A percentile compares a stretch with the other conserved stretches of the same genome.
phyloP scores from a whole-genome alignment of 2,797 vertebrate species.

The Delichon dasypus region DNA sequence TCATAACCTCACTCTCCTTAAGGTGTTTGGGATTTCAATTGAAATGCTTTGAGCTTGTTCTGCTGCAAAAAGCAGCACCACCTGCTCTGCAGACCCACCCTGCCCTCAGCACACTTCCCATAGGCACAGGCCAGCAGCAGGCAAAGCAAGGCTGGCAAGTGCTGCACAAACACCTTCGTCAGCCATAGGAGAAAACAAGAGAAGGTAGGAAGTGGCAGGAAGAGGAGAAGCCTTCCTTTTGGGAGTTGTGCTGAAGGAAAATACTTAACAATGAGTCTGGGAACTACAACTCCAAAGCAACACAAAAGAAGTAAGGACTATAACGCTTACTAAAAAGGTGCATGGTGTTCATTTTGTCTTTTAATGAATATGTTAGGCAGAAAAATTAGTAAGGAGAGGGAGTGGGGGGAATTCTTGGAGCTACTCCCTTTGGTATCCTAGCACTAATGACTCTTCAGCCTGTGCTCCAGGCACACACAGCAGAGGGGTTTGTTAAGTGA shows the following conservation, averaged over 20 bases:
- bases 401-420: neutral
- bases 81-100: neutral
- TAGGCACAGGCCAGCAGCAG: neutral
- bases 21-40: neutral
- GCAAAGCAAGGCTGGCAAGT: neutral
- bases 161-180: neutral
- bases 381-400: neutral
- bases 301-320: neutral
- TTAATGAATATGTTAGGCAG: neutral
- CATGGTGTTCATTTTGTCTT: neutral
- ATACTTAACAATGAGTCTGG: neutral
- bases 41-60: neutral
- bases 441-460: neutral
- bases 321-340: neutral
- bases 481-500: rapidly evolving
- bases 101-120: neutral
- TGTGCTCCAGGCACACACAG: neutral
- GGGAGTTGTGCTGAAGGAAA: neutral
- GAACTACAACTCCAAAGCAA: neutral
- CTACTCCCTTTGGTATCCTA: neutral
- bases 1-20: neutral
- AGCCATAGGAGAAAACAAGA: neutral
- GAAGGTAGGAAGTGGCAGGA: neutral
- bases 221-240: neutral
- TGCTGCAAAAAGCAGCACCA: neutral